Conservation (phyloP, 2,888 invertebrate species). For the Colostygia pectinataria region DNA sequence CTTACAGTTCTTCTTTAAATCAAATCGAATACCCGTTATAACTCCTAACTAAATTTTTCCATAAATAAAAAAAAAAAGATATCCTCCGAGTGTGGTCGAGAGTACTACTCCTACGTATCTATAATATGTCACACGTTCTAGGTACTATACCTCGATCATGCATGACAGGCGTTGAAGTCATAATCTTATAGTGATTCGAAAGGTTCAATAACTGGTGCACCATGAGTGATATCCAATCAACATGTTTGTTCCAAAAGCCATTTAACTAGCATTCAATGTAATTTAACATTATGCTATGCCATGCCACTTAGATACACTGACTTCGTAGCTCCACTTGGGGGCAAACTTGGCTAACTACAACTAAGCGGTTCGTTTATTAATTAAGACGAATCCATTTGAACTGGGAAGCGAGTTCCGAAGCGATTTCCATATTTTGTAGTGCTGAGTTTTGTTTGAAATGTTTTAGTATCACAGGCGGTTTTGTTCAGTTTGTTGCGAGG, state of each 20-base stretch:
- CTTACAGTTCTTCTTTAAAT: no score
- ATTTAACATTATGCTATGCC: constrained; percentile 25
- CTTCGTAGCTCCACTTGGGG: constrained; percentile 35
- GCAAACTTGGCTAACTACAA: constrained; percentile 36
- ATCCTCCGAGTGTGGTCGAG: no score
- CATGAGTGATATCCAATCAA: constrained; percentile 11
- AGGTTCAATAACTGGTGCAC: no score
- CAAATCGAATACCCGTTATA: no score
- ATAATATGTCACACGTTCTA: no score
- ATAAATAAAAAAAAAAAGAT: no score
- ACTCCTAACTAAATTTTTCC: no score
- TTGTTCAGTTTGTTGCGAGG: constrained; percentile 30
- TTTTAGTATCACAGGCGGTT: constrained; percentile 25
- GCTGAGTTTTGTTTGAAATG: constrained; percentile 32
- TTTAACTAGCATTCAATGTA: constrained; percentile 33
- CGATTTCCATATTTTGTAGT: constrained; percentile 36
- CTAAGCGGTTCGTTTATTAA: constrained; percentile 39
- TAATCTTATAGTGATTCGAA: no score
- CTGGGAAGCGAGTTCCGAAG: constrained; percentile 26
- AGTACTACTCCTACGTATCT: no score
- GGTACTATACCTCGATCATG: no score
- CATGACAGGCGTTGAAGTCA: no score
- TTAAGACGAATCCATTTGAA: constrained; percentile 35
- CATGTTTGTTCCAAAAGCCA: constrained; percentile 23
- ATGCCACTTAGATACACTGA: constrained; percentile 34